These are phyloP conservation scores for Pitangus sulphuratus DNA, from an alignment of 2,797 vertebrate species.

Conservation along the genomic window DNA sequence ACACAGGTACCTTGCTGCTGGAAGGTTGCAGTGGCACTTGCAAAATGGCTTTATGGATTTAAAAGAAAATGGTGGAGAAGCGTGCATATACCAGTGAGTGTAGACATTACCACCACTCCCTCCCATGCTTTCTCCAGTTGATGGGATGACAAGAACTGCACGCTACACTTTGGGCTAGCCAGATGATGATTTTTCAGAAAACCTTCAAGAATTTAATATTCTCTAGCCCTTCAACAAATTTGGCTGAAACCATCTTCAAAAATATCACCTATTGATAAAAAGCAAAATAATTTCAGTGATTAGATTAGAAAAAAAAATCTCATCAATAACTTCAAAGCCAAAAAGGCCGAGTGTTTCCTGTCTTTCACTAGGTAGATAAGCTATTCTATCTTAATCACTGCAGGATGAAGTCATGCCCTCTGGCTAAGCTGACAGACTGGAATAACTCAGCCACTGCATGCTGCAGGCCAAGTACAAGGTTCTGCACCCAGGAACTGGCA, in stretches of 20 bases:
- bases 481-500: background rate
- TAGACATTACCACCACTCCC: background rate
- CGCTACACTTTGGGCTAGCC: background rate
- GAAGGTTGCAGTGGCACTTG: background rate
- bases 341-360: background rate
- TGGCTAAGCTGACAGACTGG: background rate
- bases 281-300: background rate
- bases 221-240: background rate
- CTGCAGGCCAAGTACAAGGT: background rate
- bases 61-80: background rate
- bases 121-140: background rate
- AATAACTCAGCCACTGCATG: background rate
- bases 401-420: background rate
- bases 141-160: background rate
- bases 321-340: background rate
- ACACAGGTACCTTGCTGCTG: background rate
- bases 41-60: background rate
- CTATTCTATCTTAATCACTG: background rate
- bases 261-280: background rate
- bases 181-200: background rate
- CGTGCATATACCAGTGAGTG: background rate
- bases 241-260: background rate
- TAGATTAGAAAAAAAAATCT: background rate
- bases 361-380: background rate
- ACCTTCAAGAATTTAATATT: background rate